phyloP scores from a whole-genome alignment of 92 coral and sea anemone genomes.

The Umimayanthus kanabou region DNA sequence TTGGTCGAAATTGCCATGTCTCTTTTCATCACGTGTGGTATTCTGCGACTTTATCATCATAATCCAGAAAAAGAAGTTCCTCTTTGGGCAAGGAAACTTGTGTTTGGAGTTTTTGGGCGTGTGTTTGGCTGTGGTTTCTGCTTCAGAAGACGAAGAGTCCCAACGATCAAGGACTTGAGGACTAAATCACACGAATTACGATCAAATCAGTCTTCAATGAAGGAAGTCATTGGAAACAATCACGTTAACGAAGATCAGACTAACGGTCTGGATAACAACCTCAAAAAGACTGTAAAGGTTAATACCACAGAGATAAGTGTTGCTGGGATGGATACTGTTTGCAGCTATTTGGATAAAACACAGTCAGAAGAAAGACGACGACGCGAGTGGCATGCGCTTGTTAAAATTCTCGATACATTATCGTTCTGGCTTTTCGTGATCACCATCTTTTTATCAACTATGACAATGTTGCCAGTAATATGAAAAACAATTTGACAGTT shows the following conservation, averaged over 20 bases:
- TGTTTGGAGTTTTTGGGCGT: slow-evolving; percentile 77
- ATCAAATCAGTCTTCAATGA: background rate
- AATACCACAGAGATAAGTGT: background rate
- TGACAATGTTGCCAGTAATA: slow-evolving; percentile 31
- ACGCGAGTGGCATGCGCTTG: slow-evolving; percentile 58
- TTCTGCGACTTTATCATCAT: slow-evolving; percentile 75
- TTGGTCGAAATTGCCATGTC: slow-evolving; percentile 80
- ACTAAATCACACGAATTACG: background rate
- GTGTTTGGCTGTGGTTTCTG: slow-evolving; percentile 52
- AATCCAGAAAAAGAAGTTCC: slow-evolving; percentile 86
- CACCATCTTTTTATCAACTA: slow-evolving; percentile 45
- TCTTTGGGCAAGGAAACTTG: slow-evolving; percentile 64
- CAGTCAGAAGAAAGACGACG: slow-evolving; percentile 44
- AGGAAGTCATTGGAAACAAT: slow-evolving; percentile 37
- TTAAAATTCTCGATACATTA: slow-evolving; percentile 53
- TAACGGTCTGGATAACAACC: slow-evolving; percentile 3
- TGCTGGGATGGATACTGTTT: slow-evolving; percentile 42
- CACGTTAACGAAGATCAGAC: slow-evolving; percentile 21
- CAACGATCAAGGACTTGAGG: background rate
- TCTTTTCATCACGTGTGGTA: slow-evolving; percentile 78
- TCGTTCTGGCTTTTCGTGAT: slow-evolving; percentile 45
- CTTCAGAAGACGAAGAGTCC: slow-evolving; percentile 10
- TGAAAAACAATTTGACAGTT: background rate
- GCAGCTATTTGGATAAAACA: slow-evolving; percentile 44
- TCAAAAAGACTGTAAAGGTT: background rate